Evolutionary conservation across 2,888 invertebrate species (phyloP).

Genomic region (Octodonta nipae): DNA sequence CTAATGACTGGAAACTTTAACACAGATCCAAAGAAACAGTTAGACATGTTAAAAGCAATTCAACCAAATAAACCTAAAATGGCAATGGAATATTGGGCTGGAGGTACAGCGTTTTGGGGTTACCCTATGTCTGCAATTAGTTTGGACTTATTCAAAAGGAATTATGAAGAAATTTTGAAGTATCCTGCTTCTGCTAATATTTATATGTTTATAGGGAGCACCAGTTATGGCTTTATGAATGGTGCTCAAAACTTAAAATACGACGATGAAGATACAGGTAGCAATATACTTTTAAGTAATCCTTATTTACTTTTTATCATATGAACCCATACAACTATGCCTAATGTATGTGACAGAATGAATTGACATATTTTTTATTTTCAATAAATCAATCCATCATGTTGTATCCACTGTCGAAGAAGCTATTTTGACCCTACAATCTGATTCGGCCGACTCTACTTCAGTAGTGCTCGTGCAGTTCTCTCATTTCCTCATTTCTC

Average conservation of each 20-base stretch:
- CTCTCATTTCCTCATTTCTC: too few relatives aligned
- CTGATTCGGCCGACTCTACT: too few relatives aligned
- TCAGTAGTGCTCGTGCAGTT: too few relatives aligned
- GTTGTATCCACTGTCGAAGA: too few relatives aligned
- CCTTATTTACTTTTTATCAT: too few relatives aligned
- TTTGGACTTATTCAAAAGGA: conserved; percentile 13
- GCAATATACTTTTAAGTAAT: too few relatives aligned
- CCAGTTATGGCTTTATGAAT: conserved; percentile 61
- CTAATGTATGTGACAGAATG: too few relatives aligned
- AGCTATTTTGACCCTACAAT: too few relatives aligned
- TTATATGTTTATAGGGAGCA: conserved; percentile 87
- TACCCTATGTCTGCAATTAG: conserved; percentile 20
- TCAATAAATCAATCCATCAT: too few relatives aligned
- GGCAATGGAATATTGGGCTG: conserved; percentile 46
- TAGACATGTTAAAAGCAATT: conserved; percentile 30
- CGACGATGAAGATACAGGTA: conserved; percentile 12
- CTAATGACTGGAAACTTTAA: conserved; percentile 42
- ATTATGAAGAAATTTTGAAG: conserved; percentile 17
- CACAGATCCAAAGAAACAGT: conserved; percentile 29
- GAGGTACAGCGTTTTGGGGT: conserved; percentile 46
- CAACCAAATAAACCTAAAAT: conserved; percentile 39
- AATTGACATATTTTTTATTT: too few relatives aligned
- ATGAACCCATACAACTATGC: too few relatives aligned
- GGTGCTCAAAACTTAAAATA: conserved; percentile 19
- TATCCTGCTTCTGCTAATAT: conserved; percentile 58